These are phyloP conservation scores for Candidula unifasciata DNA, from an alignment of 2,888 invertebrate genomes.

Conservation along the genomic window DNA sequence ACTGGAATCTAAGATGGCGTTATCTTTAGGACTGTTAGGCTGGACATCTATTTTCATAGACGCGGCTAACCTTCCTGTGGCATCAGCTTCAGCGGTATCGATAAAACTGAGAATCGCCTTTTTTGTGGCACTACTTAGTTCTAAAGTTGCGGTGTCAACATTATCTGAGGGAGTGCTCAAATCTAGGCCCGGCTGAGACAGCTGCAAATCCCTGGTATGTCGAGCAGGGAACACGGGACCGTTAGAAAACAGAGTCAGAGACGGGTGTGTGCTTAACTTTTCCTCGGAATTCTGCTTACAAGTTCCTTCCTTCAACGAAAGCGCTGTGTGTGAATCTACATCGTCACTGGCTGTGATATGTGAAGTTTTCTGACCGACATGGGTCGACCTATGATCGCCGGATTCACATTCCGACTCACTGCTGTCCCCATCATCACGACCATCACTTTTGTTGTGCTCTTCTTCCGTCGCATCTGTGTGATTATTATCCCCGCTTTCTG, in stretches of 20 bases:
- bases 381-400: neutral
- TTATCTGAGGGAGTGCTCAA: neutral
- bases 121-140: conserved; percentile 24
- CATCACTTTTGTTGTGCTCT: neutral
- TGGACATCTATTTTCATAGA: conserved; percentile 13
- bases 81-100: conserved; percentile 9
- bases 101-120: conserved; percentile 13
- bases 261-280: neutral
- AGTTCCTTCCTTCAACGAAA: neutral
- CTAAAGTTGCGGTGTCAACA: neutral
- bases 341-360: neutral
- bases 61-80: neutral
- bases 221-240: conserved; percentile 50
- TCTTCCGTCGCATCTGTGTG: neutral
- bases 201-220: conserved; percentile 37
- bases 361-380: neutral
- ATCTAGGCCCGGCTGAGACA: conserved; percentile 22
- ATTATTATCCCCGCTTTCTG: neutral
- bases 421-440: neutral
- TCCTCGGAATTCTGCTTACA: neutral
- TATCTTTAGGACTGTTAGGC: conserved; percentile 6
- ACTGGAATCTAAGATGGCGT: neutral
- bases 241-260: conserved; percentile 18
- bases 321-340: neutral
- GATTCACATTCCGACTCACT: neutral